Percentiles rank a stretch among this genome's conserved stretches.
phyloP scores from a whole-genome alignment of 1,140 invertebrate genomes.

The Cydia splendana region DNA sequence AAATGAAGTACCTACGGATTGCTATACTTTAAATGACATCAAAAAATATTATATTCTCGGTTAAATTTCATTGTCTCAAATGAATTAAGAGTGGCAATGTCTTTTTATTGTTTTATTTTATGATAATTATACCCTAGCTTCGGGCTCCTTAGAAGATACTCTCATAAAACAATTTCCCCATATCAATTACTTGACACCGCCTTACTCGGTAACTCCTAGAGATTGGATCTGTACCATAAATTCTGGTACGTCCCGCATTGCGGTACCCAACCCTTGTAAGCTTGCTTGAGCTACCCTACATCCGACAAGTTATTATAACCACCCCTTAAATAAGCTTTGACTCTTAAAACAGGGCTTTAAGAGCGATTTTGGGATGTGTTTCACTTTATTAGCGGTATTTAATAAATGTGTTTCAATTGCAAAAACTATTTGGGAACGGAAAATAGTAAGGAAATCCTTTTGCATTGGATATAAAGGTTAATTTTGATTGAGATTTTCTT shows the following conservation, averaged over 20 bases:
- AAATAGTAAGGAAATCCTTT: background rate
- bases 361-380: background rate
- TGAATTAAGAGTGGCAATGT: too few species aligned
- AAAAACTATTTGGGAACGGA: background rate
- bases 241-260: constrained; percentile 26
- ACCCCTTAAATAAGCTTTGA: background rate
- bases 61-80: too few species aligned
- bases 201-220: background rate
- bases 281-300: constrained; percentile 22
- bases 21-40: too few species aligned
- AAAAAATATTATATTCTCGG: too few species aligned
- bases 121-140: too few species aligned
- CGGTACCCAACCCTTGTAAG: constrained; percentile 24
- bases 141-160: background rate
- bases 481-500: background rate
- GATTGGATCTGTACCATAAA: constrained; percentile 32
- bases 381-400: background rate
- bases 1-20: too few species aligned
- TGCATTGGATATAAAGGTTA: background rate
- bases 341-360: background rate
- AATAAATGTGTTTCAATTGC: background rate
- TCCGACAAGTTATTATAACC: background rate
- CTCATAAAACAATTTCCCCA: background rate
- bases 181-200: constrained; percentile 21
- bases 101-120: too few species aligned